Evolutionary conservation across 2,797 vertebrate species (phyloP).

Genomic region (Syndactyla subalaris): DNA sequence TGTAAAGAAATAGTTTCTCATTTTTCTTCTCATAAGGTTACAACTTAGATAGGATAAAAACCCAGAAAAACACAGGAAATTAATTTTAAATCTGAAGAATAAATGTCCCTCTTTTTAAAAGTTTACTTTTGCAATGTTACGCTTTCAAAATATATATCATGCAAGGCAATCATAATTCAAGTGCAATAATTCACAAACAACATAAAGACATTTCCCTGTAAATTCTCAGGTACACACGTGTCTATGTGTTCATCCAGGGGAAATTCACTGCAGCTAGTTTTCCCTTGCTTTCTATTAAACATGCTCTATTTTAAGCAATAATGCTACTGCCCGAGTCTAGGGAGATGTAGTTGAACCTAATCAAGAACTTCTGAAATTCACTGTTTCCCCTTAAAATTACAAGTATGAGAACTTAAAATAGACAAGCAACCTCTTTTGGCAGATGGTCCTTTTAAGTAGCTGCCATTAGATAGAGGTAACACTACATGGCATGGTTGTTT

Average conservation of each 20-base stretch:
- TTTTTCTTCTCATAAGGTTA: slow-evolving; percentile 75
- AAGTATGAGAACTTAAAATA: slow-evolving; percentile 57
- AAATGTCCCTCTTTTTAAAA: slow-evolving; percentile 74
- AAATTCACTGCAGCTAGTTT: background rate
- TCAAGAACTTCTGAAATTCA: slow-evolving; percentile 31
- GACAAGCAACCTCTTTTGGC: slow-evolving; percentile 61
- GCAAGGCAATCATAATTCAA: slow-evolving; percentile 64
- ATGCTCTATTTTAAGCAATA: background rate
- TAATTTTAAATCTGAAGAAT: slow-evolving; percentile 82
- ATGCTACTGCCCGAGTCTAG: slow-evolving; percentile 1
- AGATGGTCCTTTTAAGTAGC: slow-evolving; percentile 70
- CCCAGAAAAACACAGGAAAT: slow-evolving; percentile 79
- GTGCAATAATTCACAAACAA: slow-evolving; percentile 67
- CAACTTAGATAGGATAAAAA: slow-evolving; percentile 70
- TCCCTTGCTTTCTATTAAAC: background rate
- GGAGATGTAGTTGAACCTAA: slow-evolving; percentile 6
- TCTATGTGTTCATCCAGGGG: background rate
- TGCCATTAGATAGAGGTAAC: slow-evolving; percentile 52
- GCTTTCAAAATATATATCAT: slow-evolving; percentile 72
- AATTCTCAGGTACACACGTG: slow-evolving; percentile 24
- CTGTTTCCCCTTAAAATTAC: slow-evolving; percentile 61
- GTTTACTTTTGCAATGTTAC: slow-evolving; percentile 73
- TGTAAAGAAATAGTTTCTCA: slow-evolving; percentile 71
- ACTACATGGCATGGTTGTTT: slow-evolving; percentile 70
- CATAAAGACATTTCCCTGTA: slow-evolving; percentile 34